Conservation (phyloP, 2,888 invertebrate genomes). For the Metacarcinus magister region DNA sequence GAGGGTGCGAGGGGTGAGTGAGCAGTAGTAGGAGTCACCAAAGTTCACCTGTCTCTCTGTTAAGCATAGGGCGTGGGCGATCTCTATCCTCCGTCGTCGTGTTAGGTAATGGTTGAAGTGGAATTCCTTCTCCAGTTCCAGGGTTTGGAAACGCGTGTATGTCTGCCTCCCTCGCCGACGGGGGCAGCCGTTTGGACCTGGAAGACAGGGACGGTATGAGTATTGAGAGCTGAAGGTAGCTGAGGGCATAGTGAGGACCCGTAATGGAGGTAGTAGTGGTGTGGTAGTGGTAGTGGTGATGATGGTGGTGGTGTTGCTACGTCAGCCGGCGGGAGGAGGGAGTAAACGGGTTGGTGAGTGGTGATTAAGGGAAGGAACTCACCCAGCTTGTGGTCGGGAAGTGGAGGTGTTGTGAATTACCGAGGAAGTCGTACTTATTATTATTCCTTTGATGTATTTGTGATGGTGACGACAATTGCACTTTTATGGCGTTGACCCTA, state of each 20-base stretch:
- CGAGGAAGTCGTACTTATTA: slow-evolving; percentile 42
- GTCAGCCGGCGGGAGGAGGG: slow-evolving; percentile 42
- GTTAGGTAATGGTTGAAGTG: slow-evolving; percentile 99
- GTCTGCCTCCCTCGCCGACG: slow-evolving; percentile 97
- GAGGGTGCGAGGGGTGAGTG: slow-evolving; percentile 42
- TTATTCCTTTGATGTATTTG: slow-evolving; percentile 8
- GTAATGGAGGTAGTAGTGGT: slow-evolving; percentile 1
- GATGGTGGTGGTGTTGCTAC: slow-evolving; percentile 38
- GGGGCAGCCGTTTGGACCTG: slow-evolving; percentile 98
- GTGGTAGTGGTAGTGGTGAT: background rate
- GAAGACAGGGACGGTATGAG: slow-evolving; percentile 78
- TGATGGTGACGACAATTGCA: background rate
- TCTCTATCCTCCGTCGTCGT: slow-evolving; percentile 97
- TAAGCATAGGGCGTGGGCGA: slow-evolving; percentile 97
- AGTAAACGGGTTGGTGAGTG: slow-evolving; percentile 45
- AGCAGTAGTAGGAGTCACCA: slow-evolving; percentile 54
- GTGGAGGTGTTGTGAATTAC: slow-evolving; percentile 36
- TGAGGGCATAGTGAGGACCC: slow-evolving; percentile 37
- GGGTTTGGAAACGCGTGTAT: slow-evolving; percentile 98
- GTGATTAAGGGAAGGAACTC: slow-evolving; percentile 42
- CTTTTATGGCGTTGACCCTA: slow-evolving; percentile 32
- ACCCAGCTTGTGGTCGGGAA: slow-evolving; percentile 49
- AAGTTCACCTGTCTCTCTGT: slow-evolving; percentile 91
- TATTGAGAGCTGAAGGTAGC: background rate
- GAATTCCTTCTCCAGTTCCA: slow-evolving; percentile 99